These are phyloP conservation scores for Chrysemys picta DNA, from an alignment of 2,113 vertebrate species.

Conservation along the genomic window DNA sequence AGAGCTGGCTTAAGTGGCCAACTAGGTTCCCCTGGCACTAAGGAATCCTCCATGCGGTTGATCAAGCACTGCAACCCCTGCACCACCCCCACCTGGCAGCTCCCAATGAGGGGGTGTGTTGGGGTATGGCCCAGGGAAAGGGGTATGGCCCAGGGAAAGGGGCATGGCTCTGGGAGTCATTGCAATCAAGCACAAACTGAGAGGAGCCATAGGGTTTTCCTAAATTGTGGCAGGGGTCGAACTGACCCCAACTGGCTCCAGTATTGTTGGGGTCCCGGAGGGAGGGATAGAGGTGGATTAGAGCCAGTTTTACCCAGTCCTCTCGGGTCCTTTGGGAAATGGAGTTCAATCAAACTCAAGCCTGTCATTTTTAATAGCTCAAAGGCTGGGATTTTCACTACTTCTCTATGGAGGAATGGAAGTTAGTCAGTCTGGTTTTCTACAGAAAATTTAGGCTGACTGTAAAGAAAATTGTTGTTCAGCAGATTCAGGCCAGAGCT, in stretches of 20 bases:
- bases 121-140: rapidly evolving
- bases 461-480: background rate
- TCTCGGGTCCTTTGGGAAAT: background rate
- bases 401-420: background rate
- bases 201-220: background rate
- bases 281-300: background rate
- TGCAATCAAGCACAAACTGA: background rate
- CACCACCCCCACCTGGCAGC: background rate
- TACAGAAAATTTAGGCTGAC: background rate
- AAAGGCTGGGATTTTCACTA: background rate
- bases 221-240: background rate
- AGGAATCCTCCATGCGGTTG: background rate
- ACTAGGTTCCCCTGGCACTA: background rate
- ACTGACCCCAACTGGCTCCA: background rate
- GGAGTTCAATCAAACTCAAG: background rate
- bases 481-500: background rate
- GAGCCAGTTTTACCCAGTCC: background rate
- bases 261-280: background rate
- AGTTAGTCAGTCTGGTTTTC: background rate
- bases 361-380: background rate
- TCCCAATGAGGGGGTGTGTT: background rate
- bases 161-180: background rate
- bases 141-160: background rate
- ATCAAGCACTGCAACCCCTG: background rate
- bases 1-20: background rate